phyloP scores from a whole-genome alignment of 2,797 vertebrate species.

The Ceyx erithaca region DNA sequence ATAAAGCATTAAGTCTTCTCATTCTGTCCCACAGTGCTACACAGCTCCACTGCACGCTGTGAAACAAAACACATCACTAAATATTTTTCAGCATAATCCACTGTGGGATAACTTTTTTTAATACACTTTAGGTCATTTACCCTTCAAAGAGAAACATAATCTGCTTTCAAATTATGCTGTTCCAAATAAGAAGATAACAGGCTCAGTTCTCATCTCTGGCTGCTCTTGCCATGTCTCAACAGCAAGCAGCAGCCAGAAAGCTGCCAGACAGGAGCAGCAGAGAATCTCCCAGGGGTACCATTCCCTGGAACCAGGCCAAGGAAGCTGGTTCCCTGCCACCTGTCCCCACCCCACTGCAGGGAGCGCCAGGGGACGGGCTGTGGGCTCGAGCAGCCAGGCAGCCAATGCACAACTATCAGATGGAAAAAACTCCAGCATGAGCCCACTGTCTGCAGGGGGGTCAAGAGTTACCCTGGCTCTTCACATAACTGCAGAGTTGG shows the following conservation, averaged over 20 bases:
- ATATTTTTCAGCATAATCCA: conserved; percentile 46
- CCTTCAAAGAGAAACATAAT: conserved; percentile 65
- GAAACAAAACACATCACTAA: background rate
- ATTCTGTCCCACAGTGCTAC: background rate
- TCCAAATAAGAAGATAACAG: conserved; percentile 56
- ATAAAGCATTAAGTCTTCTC: background rate
- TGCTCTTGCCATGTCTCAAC: conserved; percentile 41
- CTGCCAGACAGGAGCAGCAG: background rate
- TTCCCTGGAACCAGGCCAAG: background rate
- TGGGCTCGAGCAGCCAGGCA: background rate
- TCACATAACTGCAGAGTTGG: background rate
- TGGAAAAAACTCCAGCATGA: background rate
- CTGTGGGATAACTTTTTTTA: conserved; percentile 31
- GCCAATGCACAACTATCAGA: background rate
- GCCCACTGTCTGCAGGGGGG: background rate
- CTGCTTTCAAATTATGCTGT: conserved; percentile 54
- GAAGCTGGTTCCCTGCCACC: background rate
- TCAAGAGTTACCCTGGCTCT: background rate
- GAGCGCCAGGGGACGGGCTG: accelerated
- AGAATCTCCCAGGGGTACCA: conserved; percentile 16
- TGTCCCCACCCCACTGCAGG: background rate
- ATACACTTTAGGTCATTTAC: conserved; percentile 57
- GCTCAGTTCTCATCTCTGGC: conserved; percentile 39
- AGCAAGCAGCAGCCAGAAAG: conserved; percentile 30
- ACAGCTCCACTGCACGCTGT: background rate